Base-by-base conservation (phyloP, 2,113 vertebrate species). In the Strix uralensis region DNA sequence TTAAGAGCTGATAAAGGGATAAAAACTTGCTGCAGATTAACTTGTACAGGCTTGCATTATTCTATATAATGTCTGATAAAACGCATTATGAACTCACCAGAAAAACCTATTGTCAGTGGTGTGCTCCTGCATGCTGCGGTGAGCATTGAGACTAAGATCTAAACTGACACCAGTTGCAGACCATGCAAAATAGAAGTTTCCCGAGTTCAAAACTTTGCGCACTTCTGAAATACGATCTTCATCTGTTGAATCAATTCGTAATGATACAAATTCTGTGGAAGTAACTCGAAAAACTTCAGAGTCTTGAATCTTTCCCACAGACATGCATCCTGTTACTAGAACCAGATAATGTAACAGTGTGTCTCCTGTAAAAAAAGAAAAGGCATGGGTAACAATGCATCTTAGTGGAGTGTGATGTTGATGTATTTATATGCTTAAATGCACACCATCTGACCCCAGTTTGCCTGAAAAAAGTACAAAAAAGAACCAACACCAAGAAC, bases 111-210 rank as follows among this genome's bases (percentile, higher is more conserved):
- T 99, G 94, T 99, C 99, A 34, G 99, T 99, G 30, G 98, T 98
- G 91, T 99, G 99, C 86, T 99, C 99, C 62, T 99, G 98, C 93
- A 98, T 98, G 96, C 99, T 98, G 74, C 99, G 99, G 88, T 99
- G 99, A 51, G 99, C 99, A 22, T 98, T 99, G 66, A 99, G 99
- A 92, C 99, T 99, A 83, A 99, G 98, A 96, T 99, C 99, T 96
- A 99, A 97, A 97, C 99, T 99, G 96, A 97, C 89, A 15, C 99
- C 99, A 5, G 98, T 97, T 8, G 99, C 97, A 70, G 99, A 99
- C 99, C 99, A 99, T 0, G 99, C 99, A 65, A 99, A 99, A 95
- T 99, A 99, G 71, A 99, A 99, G 97, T 98, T 99, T 34, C 99
- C 99, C 0, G 99, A 99, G 97, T 99, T 99, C 75, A 99, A 94